Evolutionary conservation across 30 jellyfish, hydroid and myxozoan species (phyloP).

Genomic region (Clytia hemisphaerica): DNA sequence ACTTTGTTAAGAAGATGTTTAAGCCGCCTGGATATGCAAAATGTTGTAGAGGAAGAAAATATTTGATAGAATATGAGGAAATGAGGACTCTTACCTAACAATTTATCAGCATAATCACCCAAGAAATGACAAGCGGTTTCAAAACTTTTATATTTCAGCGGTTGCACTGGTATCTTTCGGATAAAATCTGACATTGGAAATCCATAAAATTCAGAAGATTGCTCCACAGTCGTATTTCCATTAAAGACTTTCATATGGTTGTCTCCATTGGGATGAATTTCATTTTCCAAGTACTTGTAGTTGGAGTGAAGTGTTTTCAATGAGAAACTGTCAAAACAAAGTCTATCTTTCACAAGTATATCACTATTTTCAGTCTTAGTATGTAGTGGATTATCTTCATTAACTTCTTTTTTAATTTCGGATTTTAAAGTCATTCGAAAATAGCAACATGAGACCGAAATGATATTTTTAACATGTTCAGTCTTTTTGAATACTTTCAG

Average conservation of each 20-base stretch:
- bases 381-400: no score
- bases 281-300: not conserved
- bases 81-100: constrained; percentile 46
- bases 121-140: constrained; percentile 77
- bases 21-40: no score
- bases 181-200: constrained; percentile 59
- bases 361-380: no score
- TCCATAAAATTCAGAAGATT: constrained; percentile 14
- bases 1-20: no score
- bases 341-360: no score
- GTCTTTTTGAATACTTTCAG: constrained; percentile 50
- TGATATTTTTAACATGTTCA: constrained; percentile 43
- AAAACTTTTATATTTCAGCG: constrained; percentile 53
- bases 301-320: not conserved
- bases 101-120: constrained; percentile 55
- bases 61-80: no score
- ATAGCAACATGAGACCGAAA: constrained; percentile 70
- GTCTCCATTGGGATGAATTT: not conserved
- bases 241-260: not conserved
- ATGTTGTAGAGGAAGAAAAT: no score
- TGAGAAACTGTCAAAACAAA: not conserved
- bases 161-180: constrained; percentile 21
- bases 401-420: no score
- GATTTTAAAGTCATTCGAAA: constrained; percentile 49
- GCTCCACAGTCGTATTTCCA: not conserved